phyloP scores from a whole-genome alignment of 2,888 invertebrate species.

The Sphaerophoria taeniata region DNA sequence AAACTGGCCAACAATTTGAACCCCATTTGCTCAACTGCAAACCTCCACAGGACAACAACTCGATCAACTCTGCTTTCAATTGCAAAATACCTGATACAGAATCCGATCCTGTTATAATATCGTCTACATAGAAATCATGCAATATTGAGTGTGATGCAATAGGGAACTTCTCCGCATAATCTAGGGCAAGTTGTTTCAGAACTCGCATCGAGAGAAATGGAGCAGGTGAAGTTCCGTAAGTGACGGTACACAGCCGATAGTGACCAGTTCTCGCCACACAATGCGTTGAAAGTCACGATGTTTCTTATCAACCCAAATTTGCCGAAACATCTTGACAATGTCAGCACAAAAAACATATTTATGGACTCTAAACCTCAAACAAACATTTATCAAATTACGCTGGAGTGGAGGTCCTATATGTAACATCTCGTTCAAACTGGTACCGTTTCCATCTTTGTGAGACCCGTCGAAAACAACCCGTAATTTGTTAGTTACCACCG shows the following conservation, averaged over 20 bases:
- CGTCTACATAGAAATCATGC: conserved; percentile 26
- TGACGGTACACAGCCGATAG: not conserved
- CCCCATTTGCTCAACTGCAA: conserved; percentile 31
- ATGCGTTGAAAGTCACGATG: conserved; percentile 69
- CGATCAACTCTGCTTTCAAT: not conserved
- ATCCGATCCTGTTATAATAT: conserved; percentile 10
- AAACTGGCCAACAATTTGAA: conserved; percentile 37
- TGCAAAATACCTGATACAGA: not conserved
- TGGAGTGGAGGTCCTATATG: too few species aligned
- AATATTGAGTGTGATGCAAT: conserved; percentile 2
- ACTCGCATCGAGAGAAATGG: conserved; percentile 28
- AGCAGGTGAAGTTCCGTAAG: conserved; percentile 19
- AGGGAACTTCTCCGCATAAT: not conserved
- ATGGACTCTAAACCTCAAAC: too few species aligned
- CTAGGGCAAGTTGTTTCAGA: conserved; percentile 18
- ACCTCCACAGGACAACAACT: conserved; percentile 23
- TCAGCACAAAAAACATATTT: too few species aligned
- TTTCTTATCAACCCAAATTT: conserved; percentile 50
- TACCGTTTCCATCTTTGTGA: too few species aligned
- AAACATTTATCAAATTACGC: too few species aligned
- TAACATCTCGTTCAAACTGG: too few species aligned
- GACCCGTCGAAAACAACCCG: too few species aligned
- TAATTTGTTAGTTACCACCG: conserved; percentile 27
- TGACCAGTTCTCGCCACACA: conserved; percentile 57
- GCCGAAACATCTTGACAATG: conserved; percentile 4